Base-by-base conservation (phyloP, 2,888 invertebrate species). In the Tanypteryx hageni region DNA sequence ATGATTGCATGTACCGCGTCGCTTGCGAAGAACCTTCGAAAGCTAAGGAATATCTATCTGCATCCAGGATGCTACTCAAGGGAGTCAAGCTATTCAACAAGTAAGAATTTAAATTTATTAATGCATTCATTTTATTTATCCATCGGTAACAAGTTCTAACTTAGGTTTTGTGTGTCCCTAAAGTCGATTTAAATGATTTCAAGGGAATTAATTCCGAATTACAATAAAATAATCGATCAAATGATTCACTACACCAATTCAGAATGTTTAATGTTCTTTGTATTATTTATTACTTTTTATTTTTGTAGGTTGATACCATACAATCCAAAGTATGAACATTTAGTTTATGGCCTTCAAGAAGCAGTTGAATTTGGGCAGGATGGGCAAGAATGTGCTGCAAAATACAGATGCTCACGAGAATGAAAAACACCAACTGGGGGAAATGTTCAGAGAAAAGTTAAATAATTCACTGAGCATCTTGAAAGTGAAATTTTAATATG, bases 21-120 rank as follows among this genome's bases (percentile, higher is more conserved):
- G 97, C 98, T 13, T 98, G 98, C 94, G 96, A 97, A 94, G 96
- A 96, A 93, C 98, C 98, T 0, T 95, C 96, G 84, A 96, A 97
- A 93, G 97, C 98, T 13, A 96, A 96, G 92, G 96, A 97, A 93
- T 98, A 98, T 94, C 96, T 97, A 2, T 96, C 97, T 2, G 98
- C 98, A 0, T 97, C 97, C n/a, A 97, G 97, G 93, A 96, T 98
- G 93, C 94, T 98, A 16, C 94, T 98, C 92, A 97, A 97, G 94
- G 96, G 97, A 86, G 96, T 97, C 27, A 97, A 97, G 94, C 95
- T 97, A 93, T 95, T 97, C 93, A 96, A 96, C 94, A 96, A 96
- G 96, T 97, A 96, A 94, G 95, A 58, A n/a, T 11, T 18, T 8
- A 0, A n/a, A 16, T 59, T 10, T 92, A 76, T 92, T 1, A 31